Base-by-base conservation (phyloP, 1,140 invertebrate genomes). In the Agrypnia vestita region DNA sequence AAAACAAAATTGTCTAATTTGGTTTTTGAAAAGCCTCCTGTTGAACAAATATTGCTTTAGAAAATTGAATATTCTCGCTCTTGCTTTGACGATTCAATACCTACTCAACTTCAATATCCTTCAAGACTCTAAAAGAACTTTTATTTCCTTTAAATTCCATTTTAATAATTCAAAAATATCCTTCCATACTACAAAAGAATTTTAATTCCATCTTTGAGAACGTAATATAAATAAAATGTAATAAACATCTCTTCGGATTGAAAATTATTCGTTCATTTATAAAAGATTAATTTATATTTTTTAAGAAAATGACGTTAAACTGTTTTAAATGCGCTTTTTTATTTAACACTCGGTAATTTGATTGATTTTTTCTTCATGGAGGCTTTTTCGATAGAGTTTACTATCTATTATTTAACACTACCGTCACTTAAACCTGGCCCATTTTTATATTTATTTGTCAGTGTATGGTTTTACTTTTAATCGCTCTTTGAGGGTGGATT, bases 191-290 rank as follows among this genome's bases (percentile, higher is more conserved):
- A 1, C 25, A 35, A 59, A 59, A 10, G 17, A 59, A 59, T 59
- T 59, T 59, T 59, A 59, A 59, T 59, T 59, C 17, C 55, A 59
- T 59, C 55, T 59, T 59, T 59, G 55, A 59, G 55, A 59, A n/a
- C 6, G 15, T n/a, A 19, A 59, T 21, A 59, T 11, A 59, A 59
- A 59, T 59, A 59, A 21, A 59, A 59, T 59, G 13, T 59, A 59
- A 59, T 59, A 59, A 59, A 59, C 55, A 59, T 59, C 17, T 59
- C 17, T 12, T 21, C 55, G 17, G 55, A 21, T 59, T 59, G 55
- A 17, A 59, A 59, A 35, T 13, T 12, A 19, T 59, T 19, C 17
- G 55, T 21, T 59, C 21, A 59, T 59, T 59, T 59, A 35, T 59
- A 35, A 35, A 35, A 3, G 25, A 6, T 35, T 35, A 3, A 35